Conservation (phyloP, 2,888 invertebrate genomes). For the Cylloceria caligata region DNA sequence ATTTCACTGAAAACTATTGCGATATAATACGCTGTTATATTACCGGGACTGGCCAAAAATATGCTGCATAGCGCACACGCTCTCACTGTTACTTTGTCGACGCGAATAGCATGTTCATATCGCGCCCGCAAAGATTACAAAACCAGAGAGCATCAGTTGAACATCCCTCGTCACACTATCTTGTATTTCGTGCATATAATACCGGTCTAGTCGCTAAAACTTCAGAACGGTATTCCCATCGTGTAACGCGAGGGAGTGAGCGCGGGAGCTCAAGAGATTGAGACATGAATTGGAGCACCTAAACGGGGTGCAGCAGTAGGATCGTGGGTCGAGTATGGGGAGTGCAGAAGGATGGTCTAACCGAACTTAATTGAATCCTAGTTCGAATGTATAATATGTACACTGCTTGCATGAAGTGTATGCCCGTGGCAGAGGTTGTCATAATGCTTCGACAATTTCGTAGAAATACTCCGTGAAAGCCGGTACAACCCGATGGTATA, state of each 20-base stretch:
- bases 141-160: constrained; percentile 2
- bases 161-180: constrained; percentile 9
- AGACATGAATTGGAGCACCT: constrained; percentile 78
- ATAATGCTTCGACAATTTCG: constrained; percentile 60
- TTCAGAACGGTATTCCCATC: constrained; percentile 49
- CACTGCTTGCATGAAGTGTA: constrained; percentile 85
- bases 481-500: constrained; percentile 28
- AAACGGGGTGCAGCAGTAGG: constrained; percentile 69
- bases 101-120: neutral
- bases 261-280: constrained; percentile 50
- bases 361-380: constrained; percentile 85
- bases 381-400: constrained; percentile 85
- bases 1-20: too few species aligned
- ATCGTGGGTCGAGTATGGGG: constrained; percentile 60
- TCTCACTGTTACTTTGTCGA: neutral
- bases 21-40: neutral
- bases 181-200: constrained; percentile 54
- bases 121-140: neutral
- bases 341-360: constrained; percentile 78
- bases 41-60: constrained; percentile 51
- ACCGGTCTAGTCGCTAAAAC: constrained; percentile 45
- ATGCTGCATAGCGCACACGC: neutral
- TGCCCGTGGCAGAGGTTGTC: constrained; percentile 78
- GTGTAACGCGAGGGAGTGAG: constrained; percentile 22
- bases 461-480: constrained; percentile 42